Evolutionary conservation across 2,888 invertebrate species (phyloP), one percentile per base, ranked within the genome.

Genomic region (Brenthis daphne): DNA sequence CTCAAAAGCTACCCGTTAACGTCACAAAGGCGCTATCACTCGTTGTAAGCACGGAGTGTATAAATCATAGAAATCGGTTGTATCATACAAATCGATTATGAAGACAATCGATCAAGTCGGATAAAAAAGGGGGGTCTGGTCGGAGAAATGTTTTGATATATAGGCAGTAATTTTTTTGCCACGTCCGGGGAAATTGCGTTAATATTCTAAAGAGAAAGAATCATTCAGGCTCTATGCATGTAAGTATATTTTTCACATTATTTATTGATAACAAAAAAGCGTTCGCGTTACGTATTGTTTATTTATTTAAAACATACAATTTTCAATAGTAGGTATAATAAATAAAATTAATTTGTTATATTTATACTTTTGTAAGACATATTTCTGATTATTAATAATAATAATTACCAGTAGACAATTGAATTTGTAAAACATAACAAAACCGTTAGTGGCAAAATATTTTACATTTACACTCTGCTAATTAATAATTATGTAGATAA

Each of bases 41-140:
- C 78, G 79, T 77, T 76, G 80, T 82, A 82, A 85, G 85, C 84
- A 83, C 78, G 78, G 80, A 80, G 77, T 83, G 85, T 83, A 88
- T 89, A 88, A 89, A 88, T 89, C 88, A 87, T 85, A 82, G 77
- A 78, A 83, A 84, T 83, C 82, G 80, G 77, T 80, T 77, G 76
- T 79, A 75, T 73, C 77, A 75, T 80, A 81, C 81, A 80, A 83
- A 87, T 85, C 85, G 84, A 85, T 85, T 82, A 82, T 69, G 73
- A 70, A 74, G 75, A 80, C 81, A 79, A 85, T 87, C 84, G 81
- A 85, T 86, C 82, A 83, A 73, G 69, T 55, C 65, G 66, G 80
- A 80, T 81, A 81, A 77, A 56, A 80, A 81, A 48, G 77, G 69
- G 73, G 75, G 69, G 70, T 75, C 68, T 73, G 70, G 43, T 57